These are phyloP conservation scores for Lampris megalopsis DNA, from an alignment of 2,113 vertebrate genomes.

Conservation along the genomic window DNA sequence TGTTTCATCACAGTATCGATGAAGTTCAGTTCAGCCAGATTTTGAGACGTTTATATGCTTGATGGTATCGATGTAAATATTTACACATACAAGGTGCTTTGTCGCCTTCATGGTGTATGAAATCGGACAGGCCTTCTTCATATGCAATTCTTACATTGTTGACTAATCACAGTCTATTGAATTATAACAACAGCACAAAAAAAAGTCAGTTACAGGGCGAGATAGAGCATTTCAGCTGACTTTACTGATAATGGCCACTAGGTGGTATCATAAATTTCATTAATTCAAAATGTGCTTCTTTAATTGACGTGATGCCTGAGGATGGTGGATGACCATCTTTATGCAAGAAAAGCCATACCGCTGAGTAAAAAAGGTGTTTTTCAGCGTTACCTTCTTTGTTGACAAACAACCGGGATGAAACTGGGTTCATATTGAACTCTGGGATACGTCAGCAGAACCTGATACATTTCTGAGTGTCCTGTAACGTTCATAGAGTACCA, in stretches of 20 bases:
- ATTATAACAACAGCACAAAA: conserved; percentile 2
- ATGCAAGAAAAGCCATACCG: too few relatives aligned
- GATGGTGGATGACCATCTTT: background rate
- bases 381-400: too few relatives aligned
- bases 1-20: conserved; percentile 2
- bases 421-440: background rate
- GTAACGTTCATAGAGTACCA: background rate
- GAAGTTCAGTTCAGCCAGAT: conserved; percentile 1
- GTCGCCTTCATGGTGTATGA: background rate
- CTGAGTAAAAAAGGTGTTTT: too few relatives aligned
- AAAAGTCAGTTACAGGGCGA: background rate
- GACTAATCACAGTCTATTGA: too few relatives aligned
- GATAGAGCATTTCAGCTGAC: conserved; percentile 3
- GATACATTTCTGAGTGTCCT: background rate
- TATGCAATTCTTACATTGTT: background rate
- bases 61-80: background rate
- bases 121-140: background rate
- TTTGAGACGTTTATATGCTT: conserved; percentile 30
- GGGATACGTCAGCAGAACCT: background rate
- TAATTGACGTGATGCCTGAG: background rate
- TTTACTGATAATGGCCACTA: conserved; percentile 59
- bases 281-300: conserved; percentile 4
- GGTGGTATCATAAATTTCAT: conserved; percentile 54
- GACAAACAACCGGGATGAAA: too few relatives aligned
- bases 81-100: conserved; percentile 10